phyloP scores from a whole-genome alignment of 2,888 invertebrate species.

The Myopa tessellatipennis region DNA sequence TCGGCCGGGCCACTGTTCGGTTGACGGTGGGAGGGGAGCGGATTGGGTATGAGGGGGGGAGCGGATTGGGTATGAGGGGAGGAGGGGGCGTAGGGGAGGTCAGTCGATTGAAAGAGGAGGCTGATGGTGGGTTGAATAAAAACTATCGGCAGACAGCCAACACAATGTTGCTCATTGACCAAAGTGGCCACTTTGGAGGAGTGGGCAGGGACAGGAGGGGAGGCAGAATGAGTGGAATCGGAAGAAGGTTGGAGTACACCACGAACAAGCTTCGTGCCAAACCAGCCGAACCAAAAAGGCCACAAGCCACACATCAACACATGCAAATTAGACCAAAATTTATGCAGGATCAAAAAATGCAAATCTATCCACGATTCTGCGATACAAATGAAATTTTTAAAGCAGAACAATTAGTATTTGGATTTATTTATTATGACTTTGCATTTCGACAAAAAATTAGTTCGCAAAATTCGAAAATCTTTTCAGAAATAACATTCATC shows the following conservation, averaged over 20 bases:
- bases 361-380: too few relatives aligned
- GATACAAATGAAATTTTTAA: too few relatives aligned
- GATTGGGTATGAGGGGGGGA: too few relatives aligned
- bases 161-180: neutral
- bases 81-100: neutral
- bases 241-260: neutral
- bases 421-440: neutral
- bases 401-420: too few relatives aligned
- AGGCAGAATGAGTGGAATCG: neutral
- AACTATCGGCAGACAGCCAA: neutral
- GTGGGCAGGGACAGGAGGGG: too few relatives aligned
- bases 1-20: neutral
- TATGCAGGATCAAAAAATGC: neutral
- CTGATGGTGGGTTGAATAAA: neutral
- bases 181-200: neutral
- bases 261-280: neutral
- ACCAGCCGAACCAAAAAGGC: neutral
- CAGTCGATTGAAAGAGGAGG: neutral
- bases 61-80: too few relatives aligned
- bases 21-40: neutral
- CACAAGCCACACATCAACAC: conserved; percentile 22
- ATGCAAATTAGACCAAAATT: conserved; percentile 20
- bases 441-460: too few relatives aligned
- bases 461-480: too few relatives aligned
- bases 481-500: too few relatives aligned